Evolutionary conservation across 2,797 vertebrate species (phyloP).

Genomic region (Lepus oiostolus): DNA sequence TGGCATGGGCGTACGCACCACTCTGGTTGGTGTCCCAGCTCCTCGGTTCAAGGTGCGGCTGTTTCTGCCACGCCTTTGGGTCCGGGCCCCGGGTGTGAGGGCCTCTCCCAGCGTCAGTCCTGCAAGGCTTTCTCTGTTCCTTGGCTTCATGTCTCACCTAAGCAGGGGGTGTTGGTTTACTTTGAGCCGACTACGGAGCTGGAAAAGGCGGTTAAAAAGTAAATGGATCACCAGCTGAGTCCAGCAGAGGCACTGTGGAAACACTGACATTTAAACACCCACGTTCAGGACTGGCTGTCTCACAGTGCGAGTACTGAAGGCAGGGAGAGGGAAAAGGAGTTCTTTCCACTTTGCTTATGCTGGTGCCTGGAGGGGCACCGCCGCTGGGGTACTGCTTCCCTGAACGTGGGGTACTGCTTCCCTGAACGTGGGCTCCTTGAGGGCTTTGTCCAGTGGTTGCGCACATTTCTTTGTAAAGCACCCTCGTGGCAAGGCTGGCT

Average conservation of each 20-base stretch:
- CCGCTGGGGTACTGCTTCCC: not conserved
- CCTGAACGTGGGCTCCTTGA: not conserved
- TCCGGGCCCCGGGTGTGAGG: not conserved
- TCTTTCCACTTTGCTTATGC: not conserved
- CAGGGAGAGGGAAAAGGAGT: not conserved
- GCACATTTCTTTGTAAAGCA: not conserved
- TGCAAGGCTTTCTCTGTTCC: not conserved
- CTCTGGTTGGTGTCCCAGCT: not conserved
- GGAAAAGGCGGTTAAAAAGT: slow-evolving; percentile 53
- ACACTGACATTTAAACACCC: slow-evolving; percentile 47
- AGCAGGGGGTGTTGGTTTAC: not conserved
- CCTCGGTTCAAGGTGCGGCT: not conserved
- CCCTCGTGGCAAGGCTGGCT: not conserved
- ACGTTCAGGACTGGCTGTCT: not conserved
- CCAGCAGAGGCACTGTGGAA: not conserved
- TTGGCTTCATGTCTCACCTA: not conserved
- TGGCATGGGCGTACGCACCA: accelerated
- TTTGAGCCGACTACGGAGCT: slow-evolving; percentile 13
- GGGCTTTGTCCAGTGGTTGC: not conserved
- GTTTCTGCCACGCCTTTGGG: not conserved
- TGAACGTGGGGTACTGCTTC: not conserved
- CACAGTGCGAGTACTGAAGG: no score
- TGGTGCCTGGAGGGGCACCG: not conserved
- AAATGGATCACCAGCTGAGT: slow-evolving; percentile 59
- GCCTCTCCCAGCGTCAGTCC: not conserved